phyloP scores from a whole-genome alignment of 2,113 vertebrate species.

The Laticauda colubrina region DNA sequence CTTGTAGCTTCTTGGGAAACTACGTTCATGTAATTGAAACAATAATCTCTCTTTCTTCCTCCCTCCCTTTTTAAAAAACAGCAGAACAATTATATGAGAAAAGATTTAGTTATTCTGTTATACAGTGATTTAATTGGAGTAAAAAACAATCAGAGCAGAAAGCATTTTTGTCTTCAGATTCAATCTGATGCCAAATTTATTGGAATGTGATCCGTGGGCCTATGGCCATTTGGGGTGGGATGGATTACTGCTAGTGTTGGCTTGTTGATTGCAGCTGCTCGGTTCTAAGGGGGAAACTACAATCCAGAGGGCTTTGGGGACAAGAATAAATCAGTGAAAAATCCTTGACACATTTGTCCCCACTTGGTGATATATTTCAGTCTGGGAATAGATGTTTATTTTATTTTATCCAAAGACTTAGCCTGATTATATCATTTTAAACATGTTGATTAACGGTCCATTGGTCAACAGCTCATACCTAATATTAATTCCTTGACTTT shows the following conservation, averaged over 20 bases:
- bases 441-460: neutral
- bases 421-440: conserved; percentile 39
- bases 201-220: conserved; percentile 55
- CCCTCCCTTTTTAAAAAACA: conserved; percentile 39
- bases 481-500: conserved; percentile 21
- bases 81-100: neutral
- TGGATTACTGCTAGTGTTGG: conserved; percentile 48
- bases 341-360: conserved; percentile 33
- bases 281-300: conserved; percentile 43
- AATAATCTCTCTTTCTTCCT: conserved; percentile 35
- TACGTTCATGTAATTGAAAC: conserved; percentile 35
- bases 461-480: conserved; percentile 15
- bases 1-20: conserved; percentile 33
- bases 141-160: neutral
- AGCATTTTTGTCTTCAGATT: neutral
- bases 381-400: conserved; percentile 11
- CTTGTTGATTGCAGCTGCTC: conserved; percentile 35
- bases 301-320: conserved; percentile 43
- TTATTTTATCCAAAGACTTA: conserved; percentile 43
- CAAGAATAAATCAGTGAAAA: conserved; percentile 40
- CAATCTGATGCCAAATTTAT: conserved; percentile 18
- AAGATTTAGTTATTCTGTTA: neutral
- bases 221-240: conserved; percentile 37
- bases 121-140: neutral
- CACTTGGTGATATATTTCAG: conserved; percentile 12